These are phyloP conservation scores for Lepus oiostolus DNA, from an alignment of 2,797 vertebrate species.

Conservation along the genomic window DNA sequence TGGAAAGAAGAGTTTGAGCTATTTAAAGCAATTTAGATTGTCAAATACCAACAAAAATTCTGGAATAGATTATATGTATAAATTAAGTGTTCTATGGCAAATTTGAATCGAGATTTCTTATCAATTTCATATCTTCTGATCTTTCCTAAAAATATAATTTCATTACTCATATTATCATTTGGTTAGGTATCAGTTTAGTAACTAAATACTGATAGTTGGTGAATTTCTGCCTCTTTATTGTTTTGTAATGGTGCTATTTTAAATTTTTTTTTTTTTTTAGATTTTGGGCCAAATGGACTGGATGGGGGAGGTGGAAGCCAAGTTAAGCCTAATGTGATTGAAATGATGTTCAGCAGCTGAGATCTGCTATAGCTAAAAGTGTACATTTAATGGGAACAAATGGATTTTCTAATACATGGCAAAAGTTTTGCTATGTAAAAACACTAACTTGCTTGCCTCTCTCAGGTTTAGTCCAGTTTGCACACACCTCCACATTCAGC, in stretches of 20 bases:
- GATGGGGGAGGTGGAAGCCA: neutral
- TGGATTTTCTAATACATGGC: slow-evolving; percentile 46
- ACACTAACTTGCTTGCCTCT: neutral
- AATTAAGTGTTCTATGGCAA: slow-evolving; percentile 8
- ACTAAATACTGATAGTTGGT: slow-evolving; percentile 22
- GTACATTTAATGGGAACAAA: slow-evolving; percentile 35
- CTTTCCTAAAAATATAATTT: slow-evolving; percentile 43
- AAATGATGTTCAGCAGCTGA: slow-evolving; percentile 46
- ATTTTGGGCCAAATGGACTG: neutral
- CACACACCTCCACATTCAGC: slow-evolving; percentile 20
- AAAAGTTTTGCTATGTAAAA: slow-evolving; percentile 52
- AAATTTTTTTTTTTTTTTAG: neutral
- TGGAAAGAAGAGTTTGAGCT: neutral
- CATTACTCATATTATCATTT: slow-evolving; percentile 7
- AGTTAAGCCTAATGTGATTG: slow-evolving; percentile 43
- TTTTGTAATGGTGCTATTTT: slow-evolving; percentile 27
- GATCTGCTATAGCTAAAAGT: slow-evolving; percentile 46
- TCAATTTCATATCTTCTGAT: slow-evolving; percentile 42
- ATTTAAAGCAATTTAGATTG: slow-evolving; percentile 32
- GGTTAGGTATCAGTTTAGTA: slow-evolving; percentile 29
- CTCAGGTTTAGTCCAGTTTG: neutral
- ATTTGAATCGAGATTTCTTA: slow-evolving; percentile 33
- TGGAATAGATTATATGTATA: neutral
- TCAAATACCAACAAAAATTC: neutral
- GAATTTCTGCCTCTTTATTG: slow-evolving; percentile 42